Conservation (phyloP, 2,888 invertebrate genomes). For the Andrena minutula region DNA sequence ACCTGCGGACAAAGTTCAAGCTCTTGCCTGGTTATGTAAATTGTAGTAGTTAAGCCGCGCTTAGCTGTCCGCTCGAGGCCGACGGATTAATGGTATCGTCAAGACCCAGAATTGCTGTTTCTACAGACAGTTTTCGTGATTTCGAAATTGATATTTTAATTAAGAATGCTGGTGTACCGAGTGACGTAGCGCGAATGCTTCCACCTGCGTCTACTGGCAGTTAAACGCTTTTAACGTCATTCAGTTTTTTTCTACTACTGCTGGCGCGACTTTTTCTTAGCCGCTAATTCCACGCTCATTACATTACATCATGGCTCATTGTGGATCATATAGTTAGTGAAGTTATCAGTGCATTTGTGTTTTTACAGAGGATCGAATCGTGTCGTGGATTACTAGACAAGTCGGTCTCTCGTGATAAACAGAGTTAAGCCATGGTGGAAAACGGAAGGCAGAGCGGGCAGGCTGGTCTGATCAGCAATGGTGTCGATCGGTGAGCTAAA, state of each 20-base stretch:
- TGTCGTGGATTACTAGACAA: neutral
- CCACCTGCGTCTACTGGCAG: no score
- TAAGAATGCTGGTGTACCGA: no score
- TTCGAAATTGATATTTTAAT: neutral
- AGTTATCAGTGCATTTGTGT: neutral
- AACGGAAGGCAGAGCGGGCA: conserved; percentile 69
- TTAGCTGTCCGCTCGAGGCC: conserved; percentile 9
- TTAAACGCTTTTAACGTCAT: neutral
- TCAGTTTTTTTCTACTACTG: neutral
- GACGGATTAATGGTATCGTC: neutral
- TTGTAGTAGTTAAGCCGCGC: neutral
- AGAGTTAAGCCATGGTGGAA: conserved; percentile 69
- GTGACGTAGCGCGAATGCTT: no score
- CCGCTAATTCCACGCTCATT: neutral
- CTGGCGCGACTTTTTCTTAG: neutral
- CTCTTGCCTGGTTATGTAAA: conserved; percentile 8
- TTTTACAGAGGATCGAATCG: conserved; percentile 20
- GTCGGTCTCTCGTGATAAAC: neutral
- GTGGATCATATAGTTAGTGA: neutral
- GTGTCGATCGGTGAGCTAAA: conserved; percentile 65
- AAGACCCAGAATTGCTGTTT: neutral
- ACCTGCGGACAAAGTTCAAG: neutral
- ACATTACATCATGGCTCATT: neutral
- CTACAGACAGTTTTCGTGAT: neutral
- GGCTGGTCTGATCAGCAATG: conserved; percentile 66